These are phyloP conservation scores for Calliopsis andreniformis DNA, from an alignment of 1,140 invertebrate species.

Conservation along the genomic window DNA sequence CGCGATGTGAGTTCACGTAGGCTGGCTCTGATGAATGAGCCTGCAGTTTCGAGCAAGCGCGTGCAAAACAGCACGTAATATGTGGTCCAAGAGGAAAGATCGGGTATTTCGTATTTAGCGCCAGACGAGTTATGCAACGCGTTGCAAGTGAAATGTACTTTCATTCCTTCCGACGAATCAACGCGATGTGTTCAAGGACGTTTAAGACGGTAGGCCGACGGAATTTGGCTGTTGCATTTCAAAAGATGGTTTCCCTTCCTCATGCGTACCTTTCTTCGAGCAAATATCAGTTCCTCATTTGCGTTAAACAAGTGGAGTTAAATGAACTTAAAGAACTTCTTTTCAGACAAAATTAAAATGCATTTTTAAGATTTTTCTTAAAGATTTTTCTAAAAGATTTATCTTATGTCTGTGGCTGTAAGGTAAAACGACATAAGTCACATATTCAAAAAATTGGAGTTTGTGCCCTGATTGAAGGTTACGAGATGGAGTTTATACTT, in stretches of 20 bases:
- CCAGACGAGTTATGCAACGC: slow-evolving; percentile 36
- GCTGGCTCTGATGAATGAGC: background rate
- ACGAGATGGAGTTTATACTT: too few relatives aligned
- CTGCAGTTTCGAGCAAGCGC: background rate
- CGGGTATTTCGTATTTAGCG: slow-evolving; percentile 5
- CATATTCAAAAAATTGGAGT: too few relatives aligned
- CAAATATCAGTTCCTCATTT: too few relatives aligned
- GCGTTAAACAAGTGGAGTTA: too few relatives aligned
- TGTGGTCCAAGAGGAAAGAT: background rate
- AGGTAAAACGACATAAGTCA: too few relatives aligned
- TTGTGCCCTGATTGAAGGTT: too few relatives aligned
- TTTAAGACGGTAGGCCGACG: background rate
- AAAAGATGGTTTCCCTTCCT: background rate
- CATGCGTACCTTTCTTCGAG: too few relatives aligned
- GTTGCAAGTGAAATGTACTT: slow-evolving; percentile 68
- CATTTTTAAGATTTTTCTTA: too few relatives aligned
- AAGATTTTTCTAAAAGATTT: too few relatives aligned
- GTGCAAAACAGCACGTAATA: background rate
- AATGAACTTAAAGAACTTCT: too few relatives aligned
- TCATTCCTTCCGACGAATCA: slow-evolving; percentile 50
- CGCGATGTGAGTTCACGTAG: background rate
- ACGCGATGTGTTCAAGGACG: slow-evolving; percentile 15
- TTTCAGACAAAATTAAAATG: too few relatives aligned
- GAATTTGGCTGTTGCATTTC: slow-evolving; percentile 1
- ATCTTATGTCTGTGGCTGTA: too few relatives aligned